phyloP scores from a whole-genome alignment of 2,888 invertebrate species.

The Parnassius smintheus region DNA sequence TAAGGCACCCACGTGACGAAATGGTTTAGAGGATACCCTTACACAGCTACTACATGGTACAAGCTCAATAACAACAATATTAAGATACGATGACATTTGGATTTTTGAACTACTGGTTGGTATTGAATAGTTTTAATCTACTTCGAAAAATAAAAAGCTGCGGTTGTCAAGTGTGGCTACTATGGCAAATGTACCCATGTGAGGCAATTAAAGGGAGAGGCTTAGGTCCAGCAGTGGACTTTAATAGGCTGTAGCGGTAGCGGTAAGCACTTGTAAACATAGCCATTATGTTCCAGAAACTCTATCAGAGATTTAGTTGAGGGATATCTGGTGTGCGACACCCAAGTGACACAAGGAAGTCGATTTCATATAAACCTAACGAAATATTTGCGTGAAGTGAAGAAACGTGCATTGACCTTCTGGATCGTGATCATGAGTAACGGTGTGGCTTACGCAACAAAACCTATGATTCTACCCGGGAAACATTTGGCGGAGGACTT shows the following conservation, averaged over 20 bases:
- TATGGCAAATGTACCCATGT: no score
- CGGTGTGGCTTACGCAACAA: constrained; percentile 41
- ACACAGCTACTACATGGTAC: no score
- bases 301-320: constrained; percentile 43
- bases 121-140: background rate
- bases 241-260: no score
- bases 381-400: constrained; percentile 42
- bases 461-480: constrained; percentile 47
- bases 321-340: constrained; percentile 41
- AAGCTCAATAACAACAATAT: background rate
- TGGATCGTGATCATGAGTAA: constrained; percentile 50
- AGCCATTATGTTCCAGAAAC: constrained; percentile 36
- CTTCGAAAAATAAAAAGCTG: no score
- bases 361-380: constrained; percentile 47
- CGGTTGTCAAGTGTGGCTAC: no score
- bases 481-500: constrained; percentile 47
- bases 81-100: background rate
- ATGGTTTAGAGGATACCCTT: no score
- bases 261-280: no score
- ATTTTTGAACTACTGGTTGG: background rate
- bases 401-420: constrained; percentile 49
- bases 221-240: no score
- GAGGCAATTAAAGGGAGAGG: no score
- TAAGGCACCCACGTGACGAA: no score
- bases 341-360: constrained; percentile 35